A percentile compares a stretch with the other conserved stretches of the same genome.
Conservation (phyloP, 1,140 invertebrate species). For the Drosophila pseudoananassae region DNA sequence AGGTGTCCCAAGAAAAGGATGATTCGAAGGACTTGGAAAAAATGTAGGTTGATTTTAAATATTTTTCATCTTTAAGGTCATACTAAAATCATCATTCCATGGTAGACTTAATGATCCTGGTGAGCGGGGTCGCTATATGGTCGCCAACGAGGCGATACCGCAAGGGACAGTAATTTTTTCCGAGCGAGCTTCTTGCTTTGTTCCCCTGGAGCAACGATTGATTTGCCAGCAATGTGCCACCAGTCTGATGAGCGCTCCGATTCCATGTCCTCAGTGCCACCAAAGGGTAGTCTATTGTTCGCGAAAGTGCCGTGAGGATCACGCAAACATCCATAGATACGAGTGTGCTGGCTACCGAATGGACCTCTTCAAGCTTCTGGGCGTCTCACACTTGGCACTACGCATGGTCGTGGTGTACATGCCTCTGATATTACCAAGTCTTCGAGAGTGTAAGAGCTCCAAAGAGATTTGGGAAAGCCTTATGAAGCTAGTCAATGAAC, state of each 20-base stretch:
- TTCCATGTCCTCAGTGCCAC: slow-evolving; percentile 62
- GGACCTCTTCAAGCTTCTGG: slow-evolving; percentile 49
- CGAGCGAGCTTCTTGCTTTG: slow-evolving; percentile 57
- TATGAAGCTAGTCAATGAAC: slow-evolving; percentile 1
- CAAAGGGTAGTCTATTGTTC: slow-evolving; percentile 73
- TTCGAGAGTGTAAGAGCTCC: slow-evolving; percentile 3
- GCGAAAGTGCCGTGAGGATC: slow-evolving; percentile 41
- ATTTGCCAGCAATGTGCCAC: slow-evolving; percentile 73
- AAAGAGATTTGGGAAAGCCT: slow-evolving; percentile 44
- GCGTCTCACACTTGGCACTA: slow-evolving; percentile 64
- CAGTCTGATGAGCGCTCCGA: slow-evolving; percentile 58
- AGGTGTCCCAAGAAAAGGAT: neutral
- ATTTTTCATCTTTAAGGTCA: neutral
- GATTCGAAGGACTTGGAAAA: slow-evolving; percentile 2
- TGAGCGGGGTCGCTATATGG: slow-evolving; percentile 51
- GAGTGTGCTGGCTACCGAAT: slow-evolving; percentile 57
- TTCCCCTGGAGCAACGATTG: slow-evolving; percentile 46
- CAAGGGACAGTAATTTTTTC: slow-evolving; percentile 50
- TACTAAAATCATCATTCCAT: neutral
- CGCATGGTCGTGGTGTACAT: slow-evolving; percentile 54
- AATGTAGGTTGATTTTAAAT: slow-evolving; percentile 43
- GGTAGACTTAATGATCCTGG: slow-evolving; percentile 22
- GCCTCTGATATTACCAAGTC: slow-evolving; percentile 23
- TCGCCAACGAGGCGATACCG: slow-evolving; percentile 33
- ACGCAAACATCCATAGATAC: slow-evolving; percentile 44